Base-by-base conservation (phyloP, 2,113 vertebrate species). In the Dendrocopos noguchii region DNA sequence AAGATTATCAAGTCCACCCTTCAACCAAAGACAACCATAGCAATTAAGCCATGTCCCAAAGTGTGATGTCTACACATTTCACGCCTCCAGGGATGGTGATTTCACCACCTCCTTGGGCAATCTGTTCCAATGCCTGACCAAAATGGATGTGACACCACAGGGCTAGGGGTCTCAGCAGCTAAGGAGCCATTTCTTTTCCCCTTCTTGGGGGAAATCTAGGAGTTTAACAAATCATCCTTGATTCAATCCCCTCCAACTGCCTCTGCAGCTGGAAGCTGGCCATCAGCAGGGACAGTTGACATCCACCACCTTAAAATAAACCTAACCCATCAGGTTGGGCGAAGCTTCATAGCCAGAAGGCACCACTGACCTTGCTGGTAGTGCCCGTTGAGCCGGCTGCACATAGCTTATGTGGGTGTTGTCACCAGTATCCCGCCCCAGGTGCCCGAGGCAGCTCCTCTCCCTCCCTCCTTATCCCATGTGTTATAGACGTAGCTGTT, bases 401-500 rank as follows among this genome's bases (percentile, higher is more conserved):
- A 14, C 89, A 63, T 50, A 73, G 68, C 80, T 92, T 2, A 0
- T 0, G 0, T 1, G 52, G 93, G 80, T 1, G 13, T 88, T 87
- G 92, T 68, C 83, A 76, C 74, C 72, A 4, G 55, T 77, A 36
- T 50, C 85, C 55, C 1, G 0, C 72, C 61, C 31, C 0, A 0
- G 14, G 57, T 39, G 86, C 80, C 68, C 7, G 2, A 28, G 68
- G 61, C 89, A 71, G 73, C 77, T 76, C 73, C 56, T 59, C 20
- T 7, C 65, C 2, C 80, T 86, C 80, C 65, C 22, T 64, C 46
- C 52, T 65, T 4, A 15, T 7, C 60, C 65, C 8, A 2, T 3
- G 0, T 5, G 12, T 44, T n/a, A n/a, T 1, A 7, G 77, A 46
- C 4, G 2, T 0, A 0, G 22, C 50, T 9, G 0, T 2, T 63